phyloP scores from a whole-genome alignment of 2,113 vertebrate genomes.

The Gnathonemus longibarbis region DNA sequence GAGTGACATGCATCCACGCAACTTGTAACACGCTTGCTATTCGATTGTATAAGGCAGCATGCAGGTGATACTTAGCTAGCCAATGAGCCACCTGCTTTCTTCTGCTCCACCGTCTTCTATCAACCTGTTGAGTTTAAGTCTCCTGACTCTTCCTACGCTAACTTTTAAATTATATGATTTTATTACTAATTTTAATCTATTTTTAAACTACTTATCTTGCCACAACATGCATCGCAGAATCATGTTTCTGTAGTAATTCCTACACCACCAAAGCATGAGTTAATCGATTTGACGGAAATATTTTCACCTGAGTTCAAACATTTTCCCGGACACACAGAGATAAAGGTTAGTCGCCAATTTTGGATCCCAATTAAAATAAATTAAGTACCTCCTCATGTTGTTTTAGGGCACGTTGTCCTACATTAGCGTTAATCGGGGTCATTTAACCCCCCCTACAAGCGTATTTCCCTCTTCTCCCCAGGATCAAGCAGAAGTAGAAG shows the following conservation, averaged over 20 bases:
- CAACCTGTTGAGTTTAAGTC: background rate
- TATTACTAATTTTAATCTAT: background rate
- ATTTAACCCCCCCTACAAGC: background rate
- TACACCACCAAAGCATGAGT: background rate
- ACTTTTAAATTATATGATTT: background rate
- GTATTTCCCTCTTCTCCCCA: background rate
- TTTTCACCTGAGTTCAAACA: background rate
- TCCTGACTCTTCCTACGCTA: background rate
- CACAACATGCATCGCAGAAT: background rate
- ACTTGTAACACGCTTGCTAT: background rate
- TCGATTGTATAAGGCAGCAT: background rate
- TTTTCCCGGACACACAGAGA: background rate
- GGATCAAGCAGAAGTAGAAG: background rate
- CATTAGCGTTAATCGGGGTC: slow-evolving; percentile 25
- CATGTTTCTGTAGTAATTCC: background rate
- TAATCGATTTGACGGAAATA: background rate
- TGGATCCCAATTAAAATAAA: slow-evolving; percentile 13
- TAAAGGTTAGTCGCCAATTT: background rate
- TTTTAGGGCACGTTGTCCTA: slow-evolving; percentile 21
- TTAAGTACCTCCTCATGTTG: slow-evolving; percentile 13
- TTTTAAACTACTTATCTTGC: background rate
- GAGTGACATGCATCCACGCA: background rate
- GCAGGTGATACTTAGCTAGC: background rate
- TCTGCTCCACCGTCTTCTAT: background rate
- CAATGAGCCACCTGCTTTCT: background rate